Conservation (phyloP, 2,797 vertebrate genomes). For the Erethizon dorsatum region DNA sequence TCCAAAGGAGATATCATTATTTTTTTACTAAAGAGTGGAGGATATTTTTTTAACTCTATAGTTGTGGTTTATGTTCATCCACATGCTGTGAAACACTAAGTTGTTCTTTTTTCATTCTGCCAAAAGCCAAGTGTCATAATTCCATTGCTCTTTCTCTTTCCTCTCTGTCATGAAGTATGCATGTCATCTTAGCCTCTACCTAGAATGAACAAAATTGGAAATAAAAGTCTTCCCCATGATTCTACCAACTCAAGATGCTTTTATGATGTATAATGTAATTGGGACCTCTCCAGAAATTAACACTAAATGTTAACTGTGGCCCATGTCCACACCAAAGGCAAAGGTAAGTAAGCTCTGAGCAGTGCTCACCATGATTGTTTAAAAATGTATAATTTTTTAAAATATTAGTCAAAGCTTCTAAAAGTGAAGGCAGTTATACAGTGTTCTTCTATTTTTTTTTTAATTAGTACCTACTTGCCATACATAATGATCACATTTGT, state of each 20-base stretch:
- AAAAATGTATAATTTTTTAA: not conserved
- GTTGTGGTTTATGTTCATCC: slow-evolving; percentile 63
- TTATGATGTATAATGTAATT: not conserved
- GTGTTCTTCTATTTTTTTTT: not conserved
- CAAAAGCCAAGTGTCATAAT: slow-evolving; percentile 26
- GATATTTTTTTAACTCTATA: slow-evolving; percentile 72
- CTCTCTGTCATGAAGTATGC: not conserved
- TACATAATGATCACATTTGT: not conserved
- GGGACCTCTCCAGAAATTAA: slow-evolving; percentile 41
- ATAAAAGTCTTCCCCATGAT: not conserved
- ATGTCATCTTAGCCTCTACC: not conserved
- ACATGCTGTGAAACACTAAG: slow-evolving; percentile 60
- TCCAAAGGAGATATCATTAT: slow-evolving; percentile 75
- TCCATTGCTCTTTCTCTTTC: not conserved
- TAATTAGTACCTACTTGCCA: not conserved
- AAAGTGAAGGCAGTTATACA: not conserved
- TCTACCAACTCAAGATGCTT: not conserved
- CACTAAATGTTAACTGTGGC: not conserved
- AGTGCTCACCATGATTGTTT: not conserved
- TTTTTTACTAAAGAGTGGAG: slow-evolving; percentile 79
- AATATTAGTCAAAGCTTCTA: not conserved
- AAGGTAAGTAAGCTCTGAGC: not conserved
- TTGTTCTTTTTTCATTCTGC: not conserved
- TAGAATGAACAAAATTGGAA: slow-evolving; percentile 13
- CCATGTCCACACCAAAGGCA: slow-evolving; percentile 23